Percentiles rank a stretch among this genome's conserved stretches.
phyloP scores from a whole-genome alignment of 2,888 invertebrate species.

The Drosophila paracracens region DNA sequence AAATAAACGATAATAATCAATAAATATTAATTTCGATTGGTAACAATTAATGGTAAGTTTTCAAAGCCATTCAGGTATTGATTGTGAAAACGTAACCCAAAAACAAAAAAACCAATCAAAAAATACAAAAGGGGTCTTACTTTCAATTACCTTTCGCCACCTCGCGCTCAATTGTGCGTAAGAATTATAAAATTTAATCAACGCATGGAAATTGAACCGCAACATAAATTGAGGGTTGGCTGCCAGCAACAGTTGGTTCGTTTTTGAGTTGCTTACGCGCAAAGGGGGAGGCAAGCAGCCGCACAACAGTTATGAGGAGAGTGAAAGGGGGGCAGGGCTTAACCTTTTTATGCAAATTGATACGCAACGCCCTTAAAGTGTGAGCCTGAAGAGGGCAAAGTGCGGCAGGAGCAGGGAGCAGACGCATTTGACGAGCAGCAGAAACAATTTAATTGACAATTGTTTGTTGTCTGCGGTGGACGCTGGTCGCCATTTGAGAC shows the following conservation, averaged over 20 bases:
- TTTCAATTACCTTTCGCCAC: slow-evolving; percentile 22
- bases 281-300: background rate
- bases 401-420: slow-evolving; percentile 2
- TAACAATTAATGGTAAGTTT: slow-evolving; percentile 13
- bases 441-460: slow-evolving; percentile 51
- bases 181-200: slow-evolving; percentile 73
- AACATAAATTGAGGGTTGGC: slow-evolving; percentile 23
- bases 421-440: slow-evolving; percentile 27
- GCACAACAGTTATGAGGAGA: background rate
- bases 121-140: slow-evolving; percentile 2
- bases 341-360: slow-evolving; percentile 56
- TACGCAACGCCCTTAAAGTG: slow-evolving; percentile 39
- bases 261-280: background rate
- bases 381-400: background rate
- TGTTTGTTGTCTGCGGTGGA: slow-evolving; percentile 33
- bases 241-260: slow-evolving; percentile 51
- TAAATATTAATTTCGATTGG: slow-evolving; percentile 9
- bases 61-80: slow-evolving; percentile 18
- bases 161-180: slow-evolving; percentile 56
- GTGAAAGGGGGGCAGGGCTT: background rate
- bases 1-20: slow-evolving; percentile 1
- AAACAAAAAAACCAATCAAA: slow-evolving; percentile 1
- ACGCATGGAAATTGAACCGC: slow-evolving; percentile 44
- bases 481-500: slow-evolving; percentile 23
- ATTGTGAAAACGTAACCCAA: background rate